A percentile compares a stretch with the other conserved stretches of the same genome.
Evolutionary conservation across 2,888 invertebrate genomes (phyloP).

Genomic region (Lepetodrilus schrolli): DNA sequence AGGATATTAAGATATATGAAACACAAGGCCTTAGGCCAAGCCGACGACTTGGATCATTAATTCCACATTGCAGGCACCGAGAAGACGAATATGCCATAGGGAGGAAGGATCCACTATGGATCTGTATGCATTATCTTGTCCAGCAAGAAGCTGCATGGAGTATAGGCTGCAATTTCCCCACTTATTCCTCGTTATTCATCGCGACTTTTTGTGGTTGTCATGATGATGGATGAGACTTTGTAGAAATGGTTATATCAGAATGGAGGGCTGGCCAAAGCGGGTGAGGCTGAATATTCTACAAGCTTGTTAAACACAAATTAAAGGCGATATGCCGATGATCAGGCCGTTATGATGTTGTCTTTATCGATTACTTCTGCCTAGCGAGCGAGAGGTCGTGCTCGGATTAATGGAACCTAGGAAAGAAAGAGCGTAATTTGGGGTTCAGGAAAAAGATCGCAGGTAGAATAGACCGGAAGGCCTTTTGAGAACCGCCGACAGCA

Average conservation of each 20-base stretch:
- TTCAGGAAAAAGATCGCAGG: conserved; percentile 24
- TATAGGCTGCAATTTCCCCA: conserved; percentile 11
- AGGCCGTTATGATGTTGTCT: conserved; percentile 31
- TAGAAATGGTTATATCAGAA: conserved; percentile 19
- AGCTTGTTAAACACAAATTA: conserved; percentile 32
- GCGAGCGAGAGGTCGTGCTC: conserved; percentile 29
- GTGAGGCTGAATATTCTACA: conserved; percentile 20
- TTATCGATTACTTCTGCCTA: conserved; percentile 31
- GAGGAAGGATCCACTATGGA: no score
- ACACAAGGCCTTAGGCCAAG: no score
- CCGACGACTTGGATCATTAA: background rate
- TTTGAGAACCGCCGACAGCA: conserved; percentile 17
- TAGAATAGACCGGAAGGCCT: conserved; percentile 26
- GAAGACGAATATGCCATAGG: no score
- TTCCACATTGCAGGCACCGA: no score
- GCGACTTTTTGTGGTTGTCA: conserved; percentile 9
- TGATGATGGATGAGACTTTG: conserved; percentile 13
- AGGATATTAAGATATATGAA: background rate
- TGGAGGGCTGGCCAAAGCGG: background rate
- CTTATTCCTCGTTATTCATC: conserved; percentile 31
- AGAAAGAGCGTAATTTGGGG: conserved; percentile 29
- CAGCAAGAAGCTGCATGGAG: background rate
- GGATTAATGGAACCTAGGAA: conserved; percentile 21
- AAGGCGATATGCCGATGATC: conserved; percentile 30
- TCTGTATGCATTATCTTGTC: no score